These are phyloP conservation scores for Corythornis leucogaster DNA, from an alignment of 2,797 vertebrate genomes.

Conservation along the genomic window DNA sequence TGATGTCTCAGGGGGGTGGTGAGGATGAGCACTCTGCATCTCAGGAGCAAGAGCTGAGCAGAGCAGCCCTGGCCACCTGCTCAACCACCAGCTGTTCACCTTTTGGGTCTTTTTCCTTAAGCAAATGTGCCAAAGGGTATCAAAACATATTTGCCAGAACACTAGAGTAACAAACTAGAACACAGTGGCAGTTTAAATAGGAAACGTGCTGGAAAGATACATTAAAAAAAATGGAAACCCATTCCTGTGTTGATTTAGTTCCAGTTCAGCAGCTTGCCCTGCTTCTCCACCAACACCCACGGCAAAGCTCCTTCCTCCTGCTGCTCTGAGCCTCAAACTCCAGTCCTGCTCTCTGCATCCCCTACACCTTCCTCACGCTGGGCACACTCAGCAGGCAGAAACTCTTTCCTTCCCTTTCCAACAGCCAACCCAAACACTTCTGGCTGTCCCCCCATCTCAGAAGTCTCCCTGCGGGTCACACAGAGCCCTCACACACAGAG, in stretches of 20 bases:
- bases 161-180: slow-evolving; percentile 46
- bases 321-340: background rate
- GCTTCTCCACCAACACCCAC: background rate
- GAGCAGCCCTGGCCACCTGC: slow-evolving; percentile 25
- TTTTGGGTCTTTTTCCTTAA: background rate
- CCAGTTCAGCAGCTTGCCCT: background rate
- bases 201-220: background rate
- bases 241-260: background rate
- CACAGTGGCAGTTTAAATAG: slow-evolving; percentile 30
- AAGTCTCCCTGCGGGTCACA: background rate
- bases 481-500: background rate
- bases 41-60: background rate
- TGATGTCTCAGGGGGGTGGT: background rate
- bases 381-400: background rate
- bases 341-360: background rate
- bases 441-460: rapidly evolving
- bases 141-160: slow-evolving; percentile 36
- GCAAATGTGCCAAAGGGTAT: slow-evolving; percentile 40
- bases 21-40: background rate
- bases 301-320: background rate
- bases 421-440: background rate
- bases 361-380: background rate
- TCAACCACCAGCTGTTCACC: slow-evolving; percentile 48
- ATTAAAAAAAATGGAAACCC: slow-evolving; percentile 23
- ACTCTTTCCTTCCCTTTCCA: background rate